A percentile compares a stretch with the other conserved stretches of the same genome.
phyloP scores from a whole-genome alignment of 2,888 invertebrate genomes.

The Dryomyza anilis region DNA sequence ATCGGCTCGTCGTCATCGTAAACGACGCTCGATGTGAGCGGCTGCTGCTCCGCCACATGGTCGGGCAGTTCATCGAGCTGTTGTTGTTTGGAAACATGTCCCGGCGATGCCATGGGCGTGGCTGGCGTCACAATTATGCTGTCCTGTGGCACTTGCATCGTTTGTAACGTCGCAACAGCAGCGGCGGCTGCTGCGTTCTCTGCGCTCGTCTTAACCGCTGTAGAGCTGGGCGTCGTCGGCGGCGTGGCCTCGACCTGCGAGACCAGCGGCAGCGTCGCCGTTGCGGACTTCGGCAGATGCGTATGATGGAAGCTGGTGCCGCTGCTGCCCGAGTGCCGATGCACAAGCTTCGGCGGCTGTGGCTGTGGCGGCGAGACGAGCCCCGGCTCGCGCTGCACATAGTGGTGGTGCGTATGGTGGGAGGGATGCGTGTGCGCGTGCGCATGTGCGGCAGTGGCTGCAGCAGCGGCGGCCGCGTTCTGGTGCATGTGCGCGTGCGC shows the following conservation, averaged over 20 bases:
- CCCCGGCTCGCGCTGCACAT: slow-evolving; percentile 42
- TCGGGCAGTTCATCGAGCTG: slow-evolving; percentile 40
- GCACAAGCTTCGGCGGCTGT: slow-evolving; percentile 55
- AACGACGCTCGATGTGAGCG: slow-evolving; percentile 41
- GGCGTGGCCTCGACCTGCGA: slow-evolving; percentile 59
- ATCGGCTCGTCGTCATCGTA: slow-evolving; percentile 48
- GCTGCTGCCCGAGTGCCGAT: slow-evolving; percentile 57
- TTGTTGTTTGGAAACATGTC: slow-evolving; percentile 50
- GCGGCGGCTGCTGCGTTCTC: too few species aligned
- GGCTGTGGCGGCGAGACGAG: slow-evolving; percentile 55
- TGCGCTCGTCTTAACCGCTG: too few species aligned
- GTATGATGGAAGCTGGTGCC: slow-evolving; percentile 52
- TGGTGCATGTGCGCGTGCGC: slow-evolving; percentile 35
- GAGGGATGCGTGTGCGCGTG: slow-evolving; percentile 34
- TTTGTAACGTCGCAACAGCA: too few species aligned
- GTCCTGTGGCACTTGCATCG: slow-evolving; percentile 48
- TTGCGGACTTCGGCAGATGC: slow-evolving; percentile 59
- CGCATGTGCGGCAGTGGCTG: slow-evolving; percentile 8
- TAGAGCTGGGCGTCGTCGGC: slow-evolving; percentile 53
- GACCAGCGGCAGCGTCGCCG: slow-evolving; percentile 59
- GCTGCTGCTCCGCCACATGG: slow-evolving; percentile 46
- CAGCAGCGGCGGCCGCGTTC: slow-evolving; percentile 2
- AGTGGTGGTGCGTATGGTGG: slow-evolving; percentile 25
- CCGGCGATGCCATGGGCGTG: slow-evolving; percentile 61
- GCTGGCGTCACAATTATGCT: slow-evolving; percentile 61